Base-by-base conservation (phyloP, 2,888 invertebrate species). In the Xylota segnis region DNA sequence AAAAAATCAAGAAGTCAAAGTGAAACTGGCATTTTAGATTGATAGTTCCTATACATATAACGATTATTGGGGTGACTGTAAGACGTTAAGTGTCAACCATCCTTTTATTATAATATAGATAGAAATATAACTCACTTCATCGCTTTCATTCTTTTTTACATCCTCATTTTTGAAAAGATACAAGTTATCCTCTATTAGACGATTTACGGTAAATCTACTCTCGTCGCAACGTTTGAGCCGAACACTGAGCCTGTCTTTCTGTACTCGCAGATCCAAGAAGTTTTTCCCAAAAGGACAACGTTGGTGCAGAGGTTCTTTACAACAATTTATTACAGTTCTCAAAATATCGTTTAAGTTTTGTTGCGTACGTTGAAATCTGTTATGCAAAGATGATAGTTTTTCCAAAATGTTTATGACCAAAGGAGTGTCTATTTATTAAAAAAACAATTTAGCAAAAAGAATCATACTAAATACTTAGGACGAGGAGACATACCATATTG, bases 291-390 rank as follows among this genome's bases (percentile, higher is more conserved):
- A 91, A 2, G 89, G 87, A 89, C 95, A 96, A n/a, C 98, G 93
- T 90, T 95, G 95, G 90, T 96, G 96, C 45, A 98, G 92, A 0
- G 98, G 96, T 54, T 93, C 91, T 83, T 94, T 93, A 9, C 95
- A 95, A 97, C 98, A 98, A 0, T 93, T 93, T 0, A 94, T 93
- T 50, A 96, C 94, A 81, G 93, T 93, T 2, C 91, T 89, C 6
- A 95, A 89, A 0, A 96, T 93, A 2, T 92, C 91, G 32, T 93
- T 92, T 56, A 96, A 92, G 89, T 96, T 96, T n/a, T 92, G 92
- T 89, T 96, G 96, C 3, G 90, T 86, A 23, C 88, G 88, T 47
- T 88, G 79, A n/a, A 92, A 87, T 18, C 91, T 90, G 9, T 61
- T 83, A 52, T 89, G 89, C 9, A 92, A 72, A 10, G 88, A 87